Evolutionary conservation across 2,797 vertebrate genomes (phyloP).

Genomic region (Enteromius treurensis): DNA sequence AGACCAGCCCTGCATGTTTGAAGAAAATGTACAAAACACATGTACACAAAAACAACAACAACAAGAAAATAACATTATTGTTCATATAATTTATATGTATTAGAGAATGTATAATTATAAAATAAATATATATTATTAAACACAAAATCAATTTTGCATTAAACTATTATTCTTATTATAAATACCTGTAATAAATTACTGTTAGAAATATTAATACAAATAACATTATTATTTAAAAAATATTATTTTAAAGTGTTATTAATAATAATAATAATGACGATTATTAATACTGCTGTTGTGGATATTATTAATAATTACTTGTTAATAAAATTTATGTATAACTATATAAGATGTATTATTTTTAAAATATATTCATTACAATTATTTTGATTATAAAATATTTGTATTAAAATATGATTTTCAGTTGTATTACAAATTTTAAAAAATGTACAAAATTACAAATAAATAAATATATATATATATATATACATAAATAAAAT

Average conservation of each 20-base stretch:
- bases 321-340: background rate
- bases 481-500: too few relatives aligned
- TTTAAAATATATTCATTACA: background rate
- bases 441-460: too few relatives aligned
- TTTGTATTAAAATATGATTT: too few relatives aligned
- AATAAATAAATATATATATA: background rate
- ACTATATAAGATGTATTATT: background rate
- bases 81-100: background rate
- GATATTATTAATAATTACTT: background rate
- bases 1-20: constrained; percentile 81
- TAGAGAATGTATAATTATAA: too few relatives aligned
- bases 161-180: background rate
- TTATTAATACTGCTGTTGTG: too few relatives aligned
- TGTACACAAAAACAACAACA: background rate
- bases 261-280: background rate
- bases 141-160: too few relatives aligned
- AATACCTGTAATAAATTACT: background rate
- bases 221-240: background rate
- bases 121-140: background rate
- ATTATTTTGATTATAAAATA: background rate
- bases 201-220: background rate
- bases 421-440: too few relatives aligned
- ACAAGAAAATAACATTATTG: background rate
- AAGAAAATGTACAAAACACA: background rate
- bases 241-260: background rate